Conservation (phyloP, 2,797 vertebrate species). For the Mycteria americana region DNA sequence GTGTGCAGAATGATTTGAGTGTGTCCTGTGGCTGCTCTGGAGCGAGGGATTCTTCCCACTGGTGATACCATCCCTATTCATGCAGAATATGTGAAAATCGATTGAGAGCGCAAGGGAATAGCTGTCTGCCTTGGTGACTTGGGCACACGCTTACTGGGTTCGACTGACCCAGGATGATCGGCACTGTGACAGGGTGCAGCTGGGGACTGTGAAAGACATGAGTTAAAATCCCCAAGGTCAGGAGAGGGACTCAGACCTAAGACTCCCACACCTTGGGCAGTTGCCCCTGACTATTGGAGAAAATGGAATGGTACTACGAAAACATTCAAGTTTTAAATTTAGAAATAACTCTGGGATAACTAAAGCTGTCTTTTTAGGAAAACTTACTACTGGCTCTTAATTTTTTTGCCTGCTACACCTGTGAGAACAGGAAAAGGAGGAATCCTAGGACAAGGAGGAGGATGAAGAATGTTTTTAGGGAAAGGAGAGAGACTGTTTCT, state of each 20-base stretch:
- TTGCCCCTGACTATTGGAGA: background rate
- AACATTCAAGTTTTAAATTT: background rate
- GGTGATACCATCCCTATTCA: background rate
- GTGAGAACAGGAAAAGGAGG: background rate
- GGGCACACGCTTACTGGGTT: background rate
- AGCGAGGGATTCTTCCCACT: background rate
- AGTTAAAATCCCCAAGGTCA: background rate
- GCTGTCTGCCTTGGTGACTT: background rate
- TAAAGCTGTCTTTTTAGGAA: background rate
- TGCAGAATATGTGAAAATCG: background rate
- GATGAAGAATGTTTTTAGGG: background rate
- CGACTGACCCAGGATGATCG: background rate
- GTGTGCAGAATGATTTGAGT: fast-evolving
- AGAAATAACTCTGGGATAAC: background rate
- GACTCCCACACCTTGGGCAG: background rate
- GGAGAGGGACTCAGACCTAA: background rate
- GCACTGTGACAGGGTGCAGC: background rate
- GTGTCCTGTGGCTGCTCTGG: background rate
- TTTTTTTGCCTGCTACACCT: background rate
- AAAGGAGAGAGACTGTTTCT: background rate
- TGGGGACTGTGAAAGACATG: background rate
- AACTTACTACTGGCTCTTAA: background rate
- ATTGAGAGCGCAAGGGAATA: background rate
- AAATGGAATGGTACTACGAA: background rate
- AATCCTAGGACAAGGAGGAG: background rate